Evolutionary conservation across 2,888 invertebrate genomes (phyloP), one percentile per base, ranked within the genome.

Genomic region (Lysandra bellargus): DNA sequence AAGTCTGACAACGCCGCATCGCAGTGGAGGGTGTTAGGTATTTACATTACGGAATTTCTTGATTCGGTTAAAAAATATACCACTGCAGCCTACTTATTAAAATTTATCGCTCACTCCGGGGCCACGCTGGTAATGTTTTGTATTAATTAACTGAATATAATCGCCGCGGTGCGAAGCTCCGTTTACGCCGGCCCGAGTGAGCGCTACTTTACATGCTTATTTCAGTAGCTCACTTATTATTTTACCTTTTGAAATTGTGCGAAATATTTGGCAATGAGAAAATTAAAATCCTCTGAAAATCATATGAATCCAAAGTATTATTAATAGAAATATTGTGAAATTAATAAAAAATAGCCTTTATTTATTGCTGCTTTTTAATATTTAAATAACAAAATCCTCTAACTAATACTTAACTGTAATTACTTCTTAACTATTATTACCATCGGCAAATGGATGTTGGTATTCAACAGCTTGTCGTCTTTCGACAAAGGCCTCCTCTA

Each of bases 71-170:
- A 40, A 40, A 40, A 40, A 44, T 44, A 44, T 44, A 60, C 60
- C 17, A 5, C 6, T 6, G n/a, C n/a, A 60, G 60, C n/a, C 14
- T 23, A 61, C 30, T 30, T 30, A 64, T 23, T 61, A 5, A 7
- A 9, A 4, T 12, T 64, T 30, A 37, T 78, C 85, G 85, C 85
- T 73, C 0, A 30, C 84, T 86, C 82, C 61, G 74, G 83, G 83
- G 90, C 90, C 87, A 79, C 80, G 83, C 79, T 79, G 81, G 86
- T 88, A 89, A 92, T 90, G 92, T 91, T 92, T 91, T 90, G 90
- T 91, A 92, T 92, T 92, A 92, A 92, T 92, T 92, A 90, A 90
- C 87, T 92, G 87, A 78, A 92, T 88, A 91, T 93, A 94, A 94
- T 93, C 91, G 90, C 91, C 90, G 89, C 88, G 88, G 88, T 89